Conservation (phyloP, 1,140 invertebrate genomes). For the Chrysopa pallens region DNA sequence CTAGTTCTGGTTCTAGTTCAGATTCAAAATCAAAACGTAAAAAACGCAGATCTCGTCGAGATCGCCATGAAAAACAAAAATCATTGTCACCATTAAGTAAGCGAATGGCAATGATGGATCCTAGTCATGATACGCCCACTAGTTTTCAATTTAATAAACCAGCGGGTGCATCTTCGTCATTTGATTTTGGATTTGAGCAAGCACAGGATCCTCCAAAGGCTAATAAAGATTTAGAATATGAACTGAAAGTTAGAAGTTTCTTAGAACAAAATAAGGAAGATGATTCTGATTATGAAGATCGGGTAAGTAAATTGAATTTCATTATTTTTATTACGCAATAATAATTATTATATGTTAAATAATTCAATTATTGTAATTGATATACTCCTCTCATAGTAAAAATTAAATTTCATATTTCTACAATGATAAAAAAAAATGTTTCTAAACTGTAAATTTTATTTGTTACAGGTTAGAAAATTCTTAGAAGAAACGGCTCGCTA, state of each 20-base stretch:
- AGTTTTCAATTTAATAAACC: conserved; percentile 36
- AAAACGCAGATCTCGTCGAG: conserved; percentile 34
- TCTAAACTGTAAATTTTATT: neutral
- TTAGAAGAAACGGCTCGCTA: conserved; percentile 61
- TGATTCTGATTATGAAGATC: conserved; percentile 67
- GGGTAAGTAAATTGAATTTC: conserved; percentile 19
- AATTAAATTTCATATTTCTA: too few relatives aligned
- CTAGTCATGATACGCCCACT: conserved; percentile 27
- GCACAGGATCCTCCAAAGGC: conserved; percentile 18
- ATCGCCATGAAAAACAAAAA: conserved; percentile 41
- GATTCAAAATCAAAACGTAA: conserved; percentile 35
- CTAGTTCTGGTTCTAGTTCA: conserved; percentile 40
- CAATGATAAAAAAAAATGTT: too few relatives aligned
- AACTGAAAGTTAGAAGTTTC: conserved; percentile 53
- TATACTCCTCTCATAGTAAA: too few relatives aligned
- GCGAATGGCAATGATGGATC: conserved; percentile 49
- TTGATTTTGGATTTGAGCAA: conserved; percentile 21
- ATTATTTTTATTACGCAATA: conserved; percentile 4
- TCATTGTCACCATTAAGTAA: conserved; percentile 64
- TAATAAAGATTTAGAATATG: conserved; percentile 41
- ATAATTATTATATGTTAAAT: too few relatives aligned
- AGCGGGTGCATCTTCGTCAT: conserved; percentile 14
- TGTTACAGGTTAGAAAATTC: conserved; percentile 46
- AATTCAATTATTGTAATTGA: too few relatives aligned
- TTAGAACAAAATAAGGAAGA: conserved; percentile 53